These are phyloP conservation scores for Notodonta dromedarius DNA, from an alignment of 2,888 invertebrate species.

Conservation along the genomic window DNA sequence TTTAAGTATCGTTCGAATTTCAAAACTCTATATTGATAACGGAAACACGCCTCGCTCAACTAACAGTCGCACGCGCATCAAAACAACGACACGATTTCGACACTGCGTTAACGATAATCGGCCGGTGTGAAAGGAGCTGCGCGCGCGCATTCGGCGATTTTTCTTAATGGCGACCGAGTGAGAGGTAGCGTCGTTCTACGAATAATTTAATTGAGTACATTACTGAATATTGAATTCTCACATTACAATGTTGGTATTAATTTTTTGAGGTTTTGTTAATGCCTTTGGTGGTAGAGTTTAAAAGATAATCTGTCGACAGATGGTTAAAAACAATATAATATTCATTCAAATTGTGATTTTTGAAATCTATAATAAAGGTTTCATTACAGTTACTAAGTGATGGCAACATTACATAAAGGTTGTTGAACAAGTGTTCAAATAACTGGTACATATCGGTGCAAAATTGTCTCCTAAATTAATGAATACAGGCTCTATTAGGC, in stretches of 20 bases:
- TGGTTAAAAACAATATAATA: too few species aligned
- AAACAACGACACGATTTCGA: constrained; percentile 48
- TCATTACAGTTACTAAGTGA: too few species aligned
- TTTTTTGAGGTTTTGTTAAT: constrained; percentile 1
- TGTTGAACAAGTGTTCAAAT: too few species aligned
- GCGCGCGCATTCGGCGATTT: constrained; percentile 17
- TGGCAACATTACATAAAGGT: too few species aligned
- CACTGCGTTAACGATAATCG: constrained; percentile 54
- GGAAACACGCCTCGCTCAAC: constrained; percentile 39
- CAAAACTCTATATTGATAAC: constrained; percentile 17
- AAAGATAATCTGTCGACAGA: too few species aligned
- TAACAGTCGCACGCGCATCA: constrained; percentile 47
- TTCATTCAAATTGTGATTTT: too few species aligned
- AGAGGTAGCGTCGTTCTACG: constrained; percentile 35
- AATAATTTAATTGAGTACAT: constrained; percentile 39
- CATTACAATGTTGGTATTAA: constrained; percentile 19
- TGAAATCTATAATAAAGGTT: too few species aligned
- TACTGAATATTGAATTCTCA: constrained; percentile 30
- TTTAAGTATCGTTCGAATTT: too few species aligned
- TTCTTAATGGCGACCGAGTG: constrained; percentile 35
- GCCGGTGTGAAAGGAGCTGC: constrained; percentile 53
- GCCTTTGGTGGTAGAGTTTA: background rate
- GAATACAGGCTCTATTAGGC: too few species aligned
- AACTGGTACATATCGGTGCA: too few species aligned
- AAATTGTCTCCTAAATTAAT: too few species aligned